Evolutionary conservation across 2,888 invertebrate species (phyloP), one percentile per base, ranked within the genome.

Genomic region (Uloborus plumipes): DNA sequence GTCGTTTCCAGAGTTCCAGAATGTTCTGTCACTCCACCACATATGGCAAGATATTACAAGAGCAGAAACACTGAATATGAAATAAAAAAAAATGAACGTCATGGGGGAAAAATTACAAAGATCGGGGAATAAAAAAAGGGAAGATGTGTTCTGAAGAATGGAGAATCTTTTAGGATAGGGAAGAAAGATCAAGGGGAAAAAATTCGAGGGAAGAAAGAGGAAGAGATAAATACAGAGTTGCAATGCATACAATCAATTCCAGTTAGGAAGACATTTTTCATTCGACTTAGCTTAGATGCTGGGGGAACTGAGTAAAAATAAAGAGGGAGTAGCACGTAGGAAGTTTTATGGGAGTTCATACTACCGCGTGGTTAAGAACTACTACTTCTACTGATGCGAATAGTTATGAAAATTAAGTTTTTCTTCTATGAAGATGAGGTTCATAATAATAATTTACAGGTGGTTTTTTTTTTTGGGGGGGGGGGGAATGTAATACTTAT

Each of bases 241-340:
- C 80, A 72, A 58, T 81, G 80, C 80, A 81, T 81, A 74, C 80
- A 74, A 81, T 81, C 80, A 69, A 81, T 81, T 70, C 74, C 80
- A 66, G 80, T 81, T 81, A 81, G 80, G 70, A 74, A 81, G 80
- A 74, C 80, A 81, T 81, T 81, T 74, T 74, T 81, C 80, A 74
- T 72, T 65, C 79, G 55, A 79, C 79, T 79, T 79, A 73, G 50
- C 70, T 70, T 64, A 71, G 77, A 58, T 53, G 71, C 71, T 14
- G 16, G 50, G 78, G 78, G 71, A 78, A 11, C 16, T 15, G 64
- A 15, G 47, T 55, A 64, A 39, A 77, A 77, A 77, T 70, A 62
- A 64, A n/a, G 50, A 13, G 20, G 7, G 16, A 64, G 39, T 39
- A 39, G 1, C 39, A 39, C 39, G 11, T 39, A 39, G 9, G 39